A percentile compares a stretch with the other conserved stretches of the same genome.
phyloP scores from a whole-genome alignment of 2,113 vertebrate genomes.

The Alligator sinensis region DNA sequence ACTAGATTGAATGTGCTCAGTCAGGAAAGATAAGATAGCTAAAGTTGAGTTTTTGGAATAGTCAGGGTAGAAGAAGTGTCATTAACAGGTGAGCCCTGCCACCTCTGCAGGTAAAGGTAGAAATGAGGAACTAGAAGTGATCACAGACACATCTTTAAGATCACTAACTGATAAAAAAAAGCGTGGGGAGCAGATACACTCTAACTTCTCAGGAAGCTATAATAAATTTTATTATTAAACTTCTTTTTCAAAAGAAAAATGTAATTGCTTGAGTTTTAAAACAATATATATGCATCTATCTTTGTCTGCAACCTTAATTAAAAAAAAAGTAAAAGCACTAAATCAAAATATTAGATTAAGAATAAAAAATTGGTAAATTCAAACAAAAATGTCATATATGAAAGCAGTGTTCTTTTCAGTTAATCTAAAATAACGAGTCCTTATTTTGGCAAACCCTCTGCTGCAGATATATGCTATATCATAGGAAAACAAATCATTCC shows the following conservation, averaged over 20 bases:
- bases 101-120: not conserved
- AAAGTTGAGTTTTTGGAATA: not conserved
- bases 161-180: not conserved
- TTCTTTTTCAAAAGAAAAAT: not conserved
- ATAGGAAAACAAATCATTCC: slow-evolving; percentile 37
- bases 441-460: not conserved
- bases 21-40: not conserved
- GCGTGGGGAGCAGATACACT: not conserved
- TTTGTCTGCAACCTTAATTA: not conserved
- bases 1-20: not conserved
- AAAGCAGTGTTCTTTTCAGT: not conserved
- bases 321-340: slow-evolving; percentile 21
- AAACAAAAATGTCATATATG: not conserved
- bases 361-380: slow-evolving; percentile 47
- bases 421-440: not conserved
- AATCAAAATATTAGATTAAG: slow-evolving; percentile 56
- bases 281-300: slow-evolving; percentile 46
- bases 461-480: not conserved
- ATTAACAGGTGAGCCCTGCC: not conserved
- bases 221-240: not conserved
- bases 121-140: not conserved
- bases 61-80: not conserved
- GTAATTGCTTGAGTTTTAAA: slow-evolving; percentile 34
- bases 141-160: not conserved
- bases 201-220: not conserved